These are phyloP conservation scores for Cercopithecus mitis DNA, from an alignment of 2,797 vertebrate species.

Conservation along the genomic window DNA sequence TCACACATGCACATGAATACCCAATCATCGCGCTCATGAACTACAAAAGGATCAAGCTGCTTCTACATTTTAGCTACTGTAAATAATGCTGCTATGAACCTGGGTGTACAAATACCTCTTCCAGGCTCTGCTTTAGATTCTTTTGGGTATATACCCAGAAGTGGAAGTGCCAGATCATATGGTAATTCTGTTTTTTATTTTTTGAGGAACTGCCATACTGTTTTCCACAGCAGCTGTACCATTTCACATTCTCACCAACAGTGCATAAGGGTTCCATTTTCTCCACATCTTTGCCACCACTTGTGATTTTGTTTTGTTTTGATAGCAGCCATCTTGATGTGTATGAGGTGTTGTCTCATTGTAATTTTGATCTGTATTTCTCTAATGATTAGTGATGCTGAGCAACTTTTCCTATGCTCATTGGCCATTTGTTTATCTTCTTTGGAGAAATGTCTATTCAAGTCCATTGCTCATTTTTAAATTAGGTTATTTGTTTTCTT, in stretches of 20 bases:
- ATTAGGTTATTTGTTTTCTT: background rate
- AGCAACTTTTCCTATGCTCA: background rate
- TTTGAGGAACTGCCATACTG: background rate
- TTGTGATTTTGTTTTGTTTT: background rate
- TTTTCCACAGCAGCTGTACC: background rate
- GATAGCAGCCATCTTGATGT: background rate
- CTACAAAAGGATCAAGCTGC: background rate
- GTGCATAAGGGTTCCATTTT: background rate
- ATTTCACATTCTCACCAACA: background rate
- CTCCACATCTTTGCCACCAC: background rate
- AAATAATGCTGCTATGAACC: background rate
- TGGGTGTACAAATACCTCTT: background rate
- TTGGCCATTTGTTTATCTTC: background rate
- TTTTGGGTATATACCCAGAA: background rate
- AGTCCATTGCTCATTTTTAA: background rate
- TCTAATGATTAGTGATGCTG: background rate
- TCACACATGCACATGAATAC: background rate
- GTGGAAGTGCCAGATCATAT: background rate
- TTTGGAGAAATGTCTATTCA: background rate
- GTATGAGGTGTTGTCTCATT: background rate
- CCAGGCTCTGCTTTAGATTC: background rate
- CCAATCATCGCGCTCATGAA: background rate
- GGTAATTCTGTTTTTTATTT: background rate
- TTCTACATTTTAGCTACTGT: background rate
- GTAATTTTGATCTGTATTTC: background rate